Evolutionary conservation across 2,888 invertebrate genomes (phyloP).

Genomic region (Herminia tarsipennalis): DNA sequence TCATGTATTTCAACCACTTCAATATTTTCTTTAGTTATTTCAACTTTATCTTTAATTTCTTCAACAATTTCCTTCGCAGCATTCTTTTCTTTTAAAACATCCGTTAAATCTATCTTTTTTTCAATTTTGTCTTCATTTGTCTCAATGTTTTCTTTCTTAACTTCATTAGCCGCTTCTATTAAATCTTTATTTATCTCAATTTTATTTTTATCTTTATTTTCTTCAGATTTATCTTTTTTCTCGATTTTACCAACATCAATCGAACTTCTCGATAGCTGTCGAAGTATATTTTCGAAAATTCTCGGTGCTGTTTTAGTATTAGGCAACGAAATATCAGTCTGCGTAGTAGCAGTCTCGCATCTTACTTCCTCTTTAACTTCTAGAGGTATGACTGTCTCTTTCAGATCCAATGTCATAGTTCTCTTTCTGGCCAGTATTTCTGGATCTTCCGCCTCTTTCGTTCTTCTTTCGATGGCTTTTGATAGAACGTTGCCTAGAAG

Average conservation of each 20-base stretch:
- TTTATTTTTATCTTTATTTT: constrained; percentile 8
- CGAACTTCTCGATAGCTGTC: constrained; percentile 73
- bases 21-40: not conserved
- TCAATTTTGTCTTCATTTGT: not conserved
- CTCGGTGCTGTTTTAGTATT: constrained; percentile 80
- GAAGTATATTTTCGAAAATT: constrained; percentile 77
- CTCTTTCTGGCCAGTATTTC: constrained; percentile 58
- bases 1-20: not conserved
- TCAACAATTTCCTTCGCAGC: not conserved
- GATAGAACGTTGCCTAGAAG: constrained; percentile 69
- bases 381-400: constrained; percentile 64
- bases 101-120: not conserved
- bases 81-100: not conserved
- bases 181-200: not conserved
- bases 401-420: constrained; percentile 67
- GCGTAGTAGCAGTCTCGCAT: constrained; percentile 71
- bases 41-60: not conserved
- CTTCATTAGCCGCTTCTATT: not conserved
- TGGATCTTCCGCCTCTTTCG: constrained; percentile 46
- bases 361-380: constrained; percentile 59
- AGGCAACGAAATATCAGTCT: constrained; percentile 79
- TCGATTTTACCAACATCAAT: constrained; percentile 57
- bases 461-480: constrained; percentile 69
- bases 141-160: not conserved
- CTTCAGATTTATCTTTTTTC: constrained; percentile 5